Percentiles rank a stretch among this genome's conserved stretches.
Conservation (phyloP, 1,140 invertebrate species). For the Microplitis mediator region DNA sequence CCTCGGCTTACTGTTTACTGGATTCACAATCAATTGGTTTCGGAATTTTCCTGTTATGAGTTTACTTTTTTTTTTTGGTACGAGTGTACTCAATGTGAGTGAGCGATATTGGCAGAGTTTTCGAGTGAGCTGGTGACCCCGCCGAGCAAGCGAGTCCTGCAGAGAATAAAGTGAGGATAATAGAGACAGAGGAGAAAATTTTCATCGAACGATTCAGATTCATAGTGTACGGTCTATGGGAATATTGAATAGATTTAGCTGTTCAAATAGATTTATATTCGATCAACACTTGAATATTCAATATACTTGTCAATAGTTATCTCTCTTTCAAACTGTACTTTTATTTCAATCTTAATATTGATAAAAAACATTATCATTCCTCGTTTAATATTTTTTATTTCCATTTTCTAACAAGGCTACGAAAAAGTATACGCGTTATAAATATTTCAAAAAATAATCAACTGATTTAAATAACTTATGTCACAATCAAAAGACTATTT, state of each 20-base stretch:
- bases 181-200: too few species aligned
- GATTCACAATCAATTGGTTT: neutral
- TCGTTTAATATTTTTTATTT: too few species aligned
- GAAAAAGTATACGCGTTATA: too few species aligned
- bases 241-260: slow-evolving; percentile 8
- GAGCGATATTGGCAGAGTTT: slow-evolving; percentile 9
- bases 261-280: neutral
- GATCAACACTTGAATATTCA: slow-evolving; percentile 16
- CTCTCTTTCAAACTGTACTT: neutral
- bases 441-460: too few species aligned
- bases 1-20: neutral
- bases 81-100: neutral
- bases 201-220: too few species aligned
- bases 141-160: neutral
- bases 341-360: too few species aligned
- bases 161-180: neutral
- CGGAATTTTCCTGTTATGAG: neutral
- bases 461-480: too few species aligned
- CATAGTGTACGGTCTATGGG: neutral
- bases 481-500: too few species aligned
- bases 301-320: neutral
- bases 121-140: slow-evolving; percentile 4
- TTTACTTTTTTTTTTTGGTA: neutral
- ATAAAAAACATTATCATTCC: too few species aligned
- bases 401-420: too few species aligned